These are phyloP conservation scores for Podabrus alpinus DNA, from an alignment of 2,888 invertebrate species.

Conservation along the genomic window DNA sequence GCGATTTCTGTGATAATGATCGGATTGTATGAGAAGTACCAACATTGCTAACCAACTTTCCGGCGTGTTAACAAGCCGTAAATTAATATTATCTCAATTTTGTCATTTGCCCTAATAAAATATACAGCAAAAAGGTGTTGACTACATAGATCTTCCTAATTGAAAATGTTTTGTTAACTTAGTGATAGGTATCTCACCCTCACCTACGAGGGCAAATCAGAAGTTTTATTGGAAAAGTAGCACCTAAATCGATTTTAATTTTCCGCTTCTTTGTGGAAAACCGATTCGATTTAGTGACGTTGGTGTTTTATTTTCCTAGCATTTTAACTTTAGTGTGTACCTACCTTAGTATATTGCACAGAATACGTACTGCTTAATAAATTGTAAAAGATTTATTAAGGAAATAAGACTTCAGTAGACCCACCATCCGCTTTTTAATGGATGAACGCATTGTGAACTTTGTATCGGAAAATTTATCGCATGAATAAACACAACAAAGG, in stretches of 20 bases:
- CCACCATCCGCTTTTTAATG: constrained; percentile 14
- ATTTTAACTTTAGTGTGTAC: neutral
- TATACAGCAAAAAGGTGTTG: neutral
- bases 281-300: neutral
- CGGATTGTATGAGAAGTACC: neutral
- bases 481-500: constrained; percentile 16
- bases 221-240: too few species aligned
- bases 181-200: neutral
- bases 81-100: neutral
- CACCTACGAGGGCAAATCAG: neutral
- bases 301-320: neutral
- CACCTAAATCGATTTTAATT: too few species aligned
- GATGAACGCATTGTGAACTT: constrained; percentile 20
- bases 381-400: constrained; percentile 22
- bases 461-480: constrained; percentile 23
- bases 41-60: neutral
- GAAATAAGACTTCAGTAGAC: constrained; percentile 18
- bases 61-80: neutral
- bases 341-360: neutral
- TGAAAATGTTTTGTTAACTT: neutral
- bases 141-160: neutral
- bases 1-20: neutral
- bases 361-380: constrained; percentile 12
- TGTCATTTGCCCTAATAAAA: neutral
- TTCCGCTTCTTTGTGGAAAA: neutral